Evolutionary conservation across 2,113 vertebrate species (phyloP).

Genomic region (Melanerpes formicivorus): DNA sequence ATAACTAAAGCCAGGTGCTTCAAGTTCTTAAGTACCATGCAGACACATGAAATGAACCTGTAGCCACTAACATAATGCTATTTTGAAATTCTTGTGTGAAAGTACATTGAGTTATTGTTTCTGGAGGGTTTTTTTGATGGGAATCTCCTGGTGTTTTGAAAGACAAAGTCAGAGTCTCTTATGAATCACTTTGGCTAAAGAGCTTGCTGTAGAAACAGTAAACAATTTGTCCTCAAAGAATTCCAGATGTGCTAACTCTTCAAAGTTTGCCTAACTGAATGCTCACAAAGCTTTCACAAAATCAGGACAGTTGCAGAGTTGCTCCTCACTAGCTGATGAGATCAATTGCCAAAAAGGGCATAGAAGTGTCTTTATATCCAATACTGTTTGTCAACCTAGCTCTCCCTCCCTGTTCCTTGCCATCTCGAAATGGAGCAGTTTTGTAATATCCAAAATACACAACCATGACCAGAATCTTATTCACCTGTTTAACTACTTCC

Average conservation of each 20-base stretch:
- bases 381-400: background rate
- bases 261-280: background rate
- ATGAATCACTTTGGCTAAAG: conserved; percentile 14
- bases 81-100: background rate
- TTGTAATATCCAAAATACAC: background rate
- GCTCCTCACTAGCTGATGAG: background rate
- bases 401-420: background rate
- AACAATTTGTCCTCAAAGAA: conserved; percentile 15
- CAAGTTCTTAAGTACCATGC: background rate
- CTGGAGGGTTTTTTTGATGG: background rate
- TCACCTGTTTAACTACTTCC: background rate
- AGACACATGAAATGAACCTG: background rate
- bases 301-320: background rate
- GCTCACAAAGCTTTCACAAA: background rate
- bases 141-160: background rate
- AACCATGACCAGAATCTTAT: background rate
- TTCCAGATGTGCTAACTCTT: background rate
- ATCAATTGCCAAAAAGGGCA: background rate
- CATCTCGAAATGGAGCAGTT: background rate
- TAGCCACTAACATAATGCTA: background rate
- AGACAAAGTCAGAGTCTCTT: background rate
- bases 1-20: background rate
- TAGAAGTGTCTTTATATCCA: background rate
- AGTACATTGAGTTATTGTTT: background rate
- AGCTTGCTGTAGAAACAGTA: background rate